These are phyloP conservation scores for Exaiptasia diaphana DNA, from an alignment of 64 coral and sea anemone genomes.

Conservation along the genomic window DNA sequence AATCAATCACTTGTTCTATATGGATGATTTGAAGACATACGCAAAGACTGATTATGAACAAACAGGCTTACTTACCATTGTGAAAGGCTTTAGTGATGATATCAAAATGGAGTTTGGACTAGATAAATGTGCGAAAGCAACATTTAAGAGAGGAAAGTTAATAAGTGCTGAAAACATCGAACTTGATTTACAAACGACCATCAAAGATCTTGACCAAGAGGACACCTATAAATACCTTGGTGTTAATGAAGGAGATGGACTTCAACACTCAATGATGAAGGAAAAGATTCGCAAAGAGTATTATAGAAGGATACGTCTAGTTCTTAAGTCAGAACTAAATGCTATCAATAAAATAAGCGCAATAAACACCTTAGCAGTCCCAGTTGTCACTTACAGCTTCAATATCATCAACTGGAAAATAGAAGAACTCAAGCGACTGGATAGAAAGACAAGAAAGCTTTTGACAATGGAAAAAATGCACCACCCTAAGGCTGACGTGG, in stretches of 20 bases:
- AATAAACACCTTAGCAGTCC: conserved; percentile 3
- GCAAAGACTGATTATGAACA: background rate
- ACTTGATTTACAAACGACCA: background rate
- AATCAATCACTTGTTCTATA: background rate
- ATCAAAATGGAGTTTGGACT: conserved; percentile 15
- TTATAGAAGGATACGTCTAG: background rate
- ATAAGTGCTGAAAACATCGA: background rate
- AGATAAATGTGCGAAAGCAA: conserved; percentile 1
- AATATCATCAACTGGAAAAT: background rate
- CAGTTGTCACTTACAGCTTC: background rate
- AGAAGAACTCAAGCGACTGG: background rate
- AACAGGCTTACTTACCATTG: background rate
- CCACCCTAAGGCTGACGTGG: background rate
- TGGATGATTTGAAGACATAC: background rate
- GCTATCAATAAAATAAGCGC: background rate
- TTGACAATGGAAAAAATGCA: background rate
- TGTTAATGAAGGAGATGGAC: background rate
- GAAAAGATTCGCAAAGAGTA: conserved; percentile 8
- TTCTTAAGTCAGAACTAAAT: conserved; percentile 1
- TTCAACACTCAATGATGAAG: background rate
- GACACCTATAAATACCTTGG: background rate
- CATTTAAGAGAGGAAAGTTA: background rate
- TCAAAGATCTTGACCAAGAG: conserved; percentile 41
- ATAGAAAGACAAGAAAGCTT: background rate
- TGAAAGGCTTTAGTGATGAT: conserved; percentile 11